Conservation (phyloP, 1,140 invertebrate genomes). For the Megathymus violae region DNA sequence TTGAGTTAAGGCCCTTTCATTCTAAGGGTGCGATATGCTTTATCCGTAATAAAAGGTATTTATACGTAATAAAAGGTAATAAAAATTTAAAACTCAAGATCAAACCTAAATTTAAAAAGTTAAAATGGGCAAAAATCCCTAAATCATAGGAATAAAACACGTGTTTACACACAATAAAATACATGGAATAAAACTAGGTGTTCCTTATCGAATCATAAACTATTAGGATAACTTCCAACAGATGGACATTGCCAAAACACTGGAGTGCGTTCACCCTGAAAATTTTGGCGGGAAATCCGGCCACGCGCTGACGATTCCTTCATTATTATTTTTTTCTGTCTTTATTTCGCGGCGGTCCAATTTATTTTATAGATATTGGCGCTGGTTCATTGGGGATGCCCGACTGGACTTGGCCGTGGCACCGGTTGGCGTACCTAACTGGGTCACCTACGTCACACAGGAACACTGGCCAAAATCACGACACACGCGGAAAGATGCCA, state of each 20-base stretch:
- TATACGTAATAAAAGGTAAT: background rate
- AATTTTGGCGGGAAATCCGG: slow-evolving; percentile 77
- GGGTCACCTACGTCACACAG: slow-evolving; percentile 75
- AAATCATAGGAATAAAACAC: background rate
- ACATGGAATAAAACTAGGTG: slow-evolving; percentile 46
- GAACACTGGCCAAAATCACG: slow-evolving; percentile 77
- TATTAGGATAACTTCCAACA: slow-evolving; percentile 77
- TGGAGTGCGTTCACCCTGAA: slow-evolving; percentile 77
- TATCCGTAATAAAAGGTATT: no score
- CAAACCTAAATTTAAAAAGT: background rate
- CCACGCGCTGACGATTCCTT: slow-evolving; percentile 67
- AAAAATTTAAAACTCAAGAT: background rate
- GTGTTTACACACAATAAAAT: slow-evolving; percentile 57
- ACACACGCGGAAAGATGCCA: slow-evolving; percentile 70
- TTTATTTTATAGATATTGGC: slow-evolving; percentile 84
- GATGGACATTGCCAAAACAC: slow-evolving; percentile 73
- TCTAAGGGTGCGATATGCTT: no score
- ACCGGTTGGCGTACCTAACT: slow-evolving; percentile 78
- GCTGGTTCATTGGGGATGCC: slow-evolving; percentile 78
- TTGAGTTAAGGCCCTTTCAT: no score
- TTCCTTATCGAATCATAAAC: slow-evolving; percentile 65
- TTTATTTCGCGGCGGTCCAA: slow-evolving; percentile 66
- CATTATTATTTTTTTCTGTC: slow-evolving; percentile 72
- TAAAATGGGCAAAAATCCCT: background rate
- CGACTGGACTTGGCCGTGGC: slow-evolving; percentile 77